Base-by-base conservation (phyloP, 92 coral and sea anemone genomes). In the Umimayanthus chanpuru region DNA sequence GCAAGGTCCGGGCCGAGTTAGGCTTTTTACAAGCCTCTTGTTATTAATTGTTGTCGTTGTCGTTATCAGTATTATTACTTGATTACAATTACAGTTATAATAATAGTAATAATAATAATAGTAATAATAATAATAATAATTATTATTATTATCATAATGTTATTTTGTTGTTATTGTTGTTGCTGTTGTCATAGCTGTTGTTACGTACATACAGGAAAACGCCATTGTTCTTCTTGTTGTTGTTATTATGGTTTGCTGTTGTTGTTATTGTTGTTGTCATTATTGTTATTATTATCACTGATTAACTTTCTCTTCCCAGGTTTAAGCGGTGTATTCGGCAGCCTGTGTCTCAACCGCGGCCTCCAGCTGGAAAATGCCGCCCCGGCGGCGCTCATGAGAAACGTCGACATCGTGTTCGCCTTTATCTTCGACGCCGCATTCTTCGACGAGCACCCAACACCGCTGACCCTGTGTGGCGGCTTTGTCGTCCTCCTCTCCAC, bases 351-450 rank as follows among this genome's bases (percentile, higher is more conserved):
- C 44, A 94, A 94, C 91, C 95, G 95, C 18, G 98, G 98, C 36
- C 92, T 94, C 4, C 98, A 94, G 77, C 80, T 94, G 77, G 98
- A 94, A 79, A 94, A 94, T 21, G 98, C 98, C 9, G 98, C 98
- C 67, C 98, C 98, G 14, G 98, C 95, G 1, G 98, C 98, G 11
- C 95, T 94, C 67, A 94, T 94, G 98, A 91, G 98, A 40, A 94
- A 94, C 74, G 92, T 94, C 38, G 98, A 94, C 76, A 94, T 94
- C 76, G 67, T 94, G 74, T 85, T 94, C 55, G 98, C 98, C 71
- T 93, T 93, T 77, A 73, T 94, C 39, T 94, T 94, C 76, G 98
- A 94, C 70, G 93, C 82, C 40, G 93, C 81, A 65, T 77, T 93
- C 9, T 94, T 94, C 58, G 91, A 92, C 38, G 85, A 91, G 76